Percentiles rank a stretch among this genome's conserved stretches.
These are phyloP conservation scores for Drosophila meridionalis DNA, from an alignment of 2,888 invertebrate species.

Conservation along the genomic window DNA sequence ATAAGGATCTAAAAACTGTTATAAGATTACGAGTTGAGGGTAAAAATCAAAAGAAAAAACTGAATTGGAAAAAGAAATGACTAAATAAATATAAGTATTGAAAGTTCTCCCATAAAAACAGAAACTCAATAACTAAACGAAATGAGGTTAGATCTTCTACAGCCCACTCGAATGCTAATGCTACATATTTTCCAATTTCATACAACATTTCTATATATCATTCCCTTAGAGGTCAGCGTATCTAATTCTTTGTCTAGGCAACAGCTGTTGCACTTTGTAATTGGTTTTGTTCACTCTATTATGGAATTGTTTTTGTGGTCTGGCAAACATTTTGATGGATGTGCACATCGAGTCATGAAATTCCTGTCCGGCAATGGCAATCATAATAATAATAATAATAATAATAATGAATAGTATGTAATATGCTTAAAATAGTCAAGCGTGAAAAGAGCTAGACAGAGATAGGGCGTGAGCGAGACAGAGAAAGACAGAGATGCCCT, in stretches of 20 bases:
- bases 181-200: too few species aligned
- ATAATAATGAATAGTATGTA: conserved; percentile 49
- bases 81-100: neutral
- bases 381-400: conserved; percentile 36
- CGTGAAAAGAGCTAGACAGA: conserved; percentile 10
- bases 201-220: neutral
- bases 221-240: neutral
- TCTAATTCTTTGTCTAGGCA: neutral
- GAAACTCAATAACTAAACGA: neutral
- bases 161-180: neutral
- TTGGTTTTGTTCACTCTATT: conserved; percentile 37
- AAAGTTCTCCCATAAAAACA: neutral
- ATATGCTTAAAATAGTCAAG: conserved; percentile 71
- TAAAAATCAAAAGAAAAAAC: too few species aligned
- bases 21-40: neutral
- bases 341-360: conserved; percentile 31
- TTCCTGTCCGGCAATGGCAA: conserved; percentile 25
- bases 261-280: conserved; percentile 26
- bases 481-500: neutral
- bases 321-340: conserved; percentile 54
- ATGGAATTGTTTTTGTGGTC: conserved; percentile 26
- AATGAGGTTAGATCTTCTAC: neutral
- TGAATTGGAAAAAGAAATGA: neutral
- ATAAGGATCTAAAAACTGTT: neutral
- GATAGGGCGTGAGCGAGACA: neutral